phyloP scores from a whole-genome alignment of 2,797 vertebrate genomes.

The Bradypus variegatus region DNA sequence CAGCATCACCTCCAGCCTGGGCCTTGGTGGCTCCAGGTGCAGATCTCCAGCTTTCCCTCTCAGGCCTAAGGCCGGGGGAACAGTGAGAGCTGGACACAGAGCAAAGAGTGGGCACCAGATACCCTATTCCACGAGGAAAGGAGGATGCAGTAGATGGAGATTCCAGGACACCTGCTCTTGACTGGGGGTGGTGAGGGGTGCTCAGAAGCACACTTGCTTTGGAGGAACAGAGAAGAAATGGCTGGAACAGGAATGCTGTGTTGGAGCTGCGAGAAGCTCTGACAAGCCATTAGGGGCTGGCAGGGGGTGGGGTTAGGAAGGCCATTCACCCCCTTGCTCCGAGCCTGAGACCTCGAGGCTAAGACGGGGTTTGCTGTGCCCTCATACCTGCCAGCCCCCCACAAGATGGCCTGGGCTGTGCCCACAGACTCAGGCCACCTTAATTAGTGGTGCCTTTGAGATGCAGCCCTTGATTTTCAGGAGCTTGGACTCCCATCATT shows the following conservation, averaged over 20 bases:
- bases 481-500: neutral
- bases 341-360: neutral
- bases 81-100: neutral
- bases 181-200: fast-evolving
- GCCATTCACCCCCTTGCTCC: neutral
- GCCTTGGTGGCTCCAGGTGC: neutral
- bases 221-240: neutral
- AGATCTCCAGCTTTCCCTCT: neutral
- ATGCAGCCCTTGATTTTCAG: neutral
- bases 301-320: fast-evolving
- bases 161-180: neutral
- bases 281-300: neutral
- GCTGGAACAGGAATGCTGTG: neutral
- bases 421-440: neutral
- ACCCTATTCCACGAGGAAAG: neutral
- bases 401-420: neutral
- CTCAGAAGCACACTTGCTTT: neutral
- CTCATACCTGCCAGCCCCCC: neutral
- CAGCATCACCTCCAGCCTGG: neutral
- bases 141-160: neutral
- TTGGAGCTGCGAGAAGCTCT: neutral
- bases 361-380: neutral
- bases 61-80: neutral
- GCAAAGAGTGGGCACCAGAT: neutral
- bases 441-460: neutral